phyloP scores from a whole-genome alignment of 2,113 vertebrate species.

The Oreotragus oreotragus region DNA sequence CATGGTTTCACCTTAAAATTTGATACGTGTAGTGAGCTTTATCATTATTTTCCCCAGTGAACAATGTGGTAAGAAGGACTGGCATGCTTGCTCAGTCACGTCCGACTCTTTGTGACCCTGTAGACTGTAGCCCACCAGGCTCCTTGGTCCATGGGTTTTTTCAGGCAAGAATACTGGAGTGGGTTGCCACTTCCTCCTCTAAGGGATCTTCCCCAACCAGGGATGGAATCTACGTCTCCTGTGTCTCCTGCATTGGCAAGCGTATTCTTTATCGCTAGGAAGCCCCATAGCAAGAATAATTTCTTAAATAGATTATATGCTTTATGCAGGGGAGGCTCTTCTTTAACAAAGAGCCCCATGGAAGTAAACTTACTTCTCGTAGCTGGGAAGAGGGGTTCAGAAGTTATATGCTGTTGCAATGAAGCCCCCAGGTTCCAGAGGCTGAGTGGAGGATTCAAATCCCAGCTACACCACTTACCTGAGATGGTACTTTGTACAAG shows the following conservation, averaged over 20 bases:
- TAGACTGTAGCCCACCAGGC: background rate
- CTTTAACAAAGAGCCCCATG: background rate
- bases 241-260: background rate
- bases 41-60: background rate
- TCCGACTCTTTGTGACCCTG: background rate
- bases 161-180: background rate
- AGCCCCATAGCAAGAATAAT: background rate
- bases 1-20: background rate
- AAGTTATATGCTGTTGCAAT: background rate
- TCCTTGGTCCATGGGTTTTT: background rate
- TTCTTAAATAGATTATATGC: background rate
- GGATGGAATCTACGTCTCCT: accelerated
- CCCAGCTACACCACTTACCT: background rate
- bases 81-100: background rate
- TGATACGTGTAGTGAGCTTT: background rate
- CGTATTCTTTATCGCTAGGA: background rate
- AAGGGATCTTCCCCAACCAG: background rate
- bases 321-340: background rate
- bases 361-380: background rate
- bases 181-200: background rate
- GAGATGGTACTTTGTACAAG: background rate
- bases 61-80: background rate
- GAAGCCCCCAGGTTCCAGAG: background rate
- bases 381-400: background rate
- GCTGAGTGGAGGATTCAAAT: background rate